Evolutionary conservation across 2,888 invertebrate species (phyloP).

Genomic region (Carcina quercana): DNA sequence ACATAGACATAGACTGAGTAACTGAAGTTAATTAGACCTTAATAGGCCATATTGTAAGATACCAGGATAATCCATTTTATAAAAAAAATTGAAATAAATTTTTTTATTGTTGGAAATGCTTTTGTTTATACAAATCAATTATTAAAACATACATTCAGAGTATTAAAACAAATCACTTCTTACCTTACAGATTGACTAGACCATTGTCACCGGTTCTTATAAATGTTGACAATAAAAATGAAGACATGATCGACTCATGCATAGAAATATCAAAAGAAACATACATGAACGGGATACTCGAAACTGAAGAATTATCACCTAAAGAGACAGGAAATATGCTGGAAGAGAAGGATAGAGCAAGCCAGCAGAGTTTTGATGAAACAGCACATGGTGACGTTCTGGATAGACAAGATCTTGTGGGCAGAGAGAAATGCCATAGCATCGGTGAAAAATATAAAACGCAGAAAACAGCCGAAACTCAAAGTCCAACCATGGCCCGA

Average conservation of each 20-base stretch:
- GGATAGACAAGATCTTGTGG: conserved; percentile 48
- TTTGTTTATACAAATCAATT: no score
- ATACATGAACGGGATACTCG: conserved; percentile 40
- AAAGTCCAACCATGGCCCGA: conserved; percentile 76
- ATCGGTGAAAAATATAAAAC: conserved; percentile 65
- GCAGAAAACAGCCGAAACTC: conserved; percentile 52
- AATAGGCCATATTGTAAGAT: no score
- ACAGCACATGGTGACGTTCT: conserved; percentile 45
- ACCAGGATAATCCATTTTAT: no score
- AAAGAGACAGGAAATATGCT: conserved; percentile 58
- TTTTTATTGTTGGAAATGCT: no score
- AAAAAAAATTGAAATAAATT: no score
- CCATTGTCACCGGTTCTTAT: conserved; percentile 52
- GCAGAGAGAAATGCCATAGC: conserved; percentile 66
- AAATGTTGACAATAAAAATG: conserved; percentile 27
- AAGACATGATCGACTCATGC: conserved; percentile 28
- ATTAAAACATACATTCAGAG: no score
- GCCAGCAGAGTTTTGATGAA: conserved; percentile 63
- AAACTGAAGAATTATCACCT: conserved; percentile 49
- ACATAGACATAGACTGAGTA: no score
- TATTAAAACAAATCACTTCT: no score
- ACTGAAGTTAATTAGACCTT: no score
- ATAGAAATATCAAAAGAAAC: conserved; percentile 33
- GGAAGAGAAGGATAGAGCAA: conserved; percentile 61
- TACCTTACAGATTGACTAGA: conserved; percentile 47